Base-by-base conservation (phyloP, 2,888 invertebrate species). In the Drosophila birchii region DNA sequence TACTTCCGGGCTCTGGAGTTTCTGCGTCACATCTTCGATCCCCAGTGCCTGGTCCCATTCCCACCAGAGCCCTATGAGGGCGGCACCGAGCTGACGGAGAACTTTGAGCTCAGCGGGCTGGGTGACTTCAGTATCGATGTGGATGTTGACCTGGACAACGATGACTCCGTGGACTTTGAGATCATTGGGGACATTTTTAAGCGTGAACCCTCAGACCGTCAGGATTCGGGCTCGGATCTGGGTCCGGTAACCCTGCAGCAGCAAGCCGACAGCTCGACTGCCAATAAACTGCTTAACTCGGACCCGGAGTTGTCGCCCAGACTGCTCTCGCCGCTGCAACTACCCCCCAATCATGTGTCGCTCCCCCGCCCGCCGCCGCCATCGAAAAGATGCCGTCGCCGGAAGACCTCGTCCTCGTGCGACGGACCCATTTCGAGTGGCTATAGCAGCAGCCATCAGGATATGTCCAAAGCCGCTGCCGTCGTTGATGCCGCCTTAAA, bases 141-240 rank as follows among this genome's bases (percentile, higher is more conserved):
- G 20, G 85, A 86, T 43, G 63, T 80, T 20, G 85, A 86, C 41
- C 44, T 80, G 14, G 85, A 86, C 14, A 76, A 77, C 36, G 89
- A 87, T 34, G 81, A 87, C 55, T 85, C 82, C 0, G 75, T 78
- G 53, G 89, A 79, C 11, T 86, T 89, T 51, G 86, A 89, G 14
- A 76, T 86, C 11, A 77, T 89, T 51, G 79, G 75, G 0, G 86
- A 86, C 32, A 87, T 89, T 36, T 86, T 89, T 12, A 78, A 85
- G 39, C 72, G 72, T 5, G 72, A 74, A 0, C 12, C 72, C 8
- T 7, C 56, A 1, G 45, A 54, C 7, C 41, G 23, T 0, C 43
- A 54, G 3, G 77, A 75, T 5, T 64, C 69, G 1, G 53, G 62
- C 1, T 73, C 79, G 5, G 70, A 80, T 18, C 51, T 55, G 12